A percentile compares a stretch with the other conserved stretches of the same genome.
These are phyloP conservation scores for Charina bottae DNA, from an alignment of 2,113 vertebrate genomes.

Conservation along the genomic window DNA sequence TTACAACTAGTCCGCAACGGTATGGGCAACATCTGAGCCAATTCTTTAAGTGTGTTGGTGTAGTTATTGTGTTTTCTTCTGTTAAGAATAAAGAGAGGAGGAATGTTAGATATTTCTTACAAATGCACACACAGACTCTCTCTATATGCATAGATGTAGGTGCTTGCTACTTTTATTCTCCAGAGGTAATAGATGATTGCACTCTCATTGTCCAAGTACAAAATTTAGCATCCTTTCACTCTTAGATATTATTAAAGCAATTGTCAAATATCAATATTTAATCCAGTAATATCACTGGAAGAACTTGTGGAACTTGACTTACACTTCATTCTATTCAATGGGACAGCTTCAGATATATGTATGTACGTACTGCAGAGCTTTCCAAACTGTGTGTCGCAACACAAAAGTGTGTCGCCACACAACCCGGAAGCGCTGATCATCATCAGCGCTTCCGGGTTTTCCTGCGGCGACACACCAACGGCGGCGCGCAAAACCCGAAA, in stretches of 20 bases:
- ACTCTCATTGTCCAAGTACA: neutral
- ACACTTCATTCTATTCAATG: neutral
- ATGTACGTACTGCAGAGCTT: no score
- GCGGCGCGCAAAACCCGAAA: no score
- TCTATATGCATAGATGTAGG: no score
- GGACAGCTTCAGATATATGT: neutral
- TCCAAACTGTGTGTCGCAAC: no score
- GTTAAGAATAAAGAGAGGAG: neutral
- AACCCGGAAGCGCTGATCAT: no score
- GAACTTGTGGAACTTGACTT: neutral
- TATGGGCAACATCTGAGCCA: constrained; percentile 25
- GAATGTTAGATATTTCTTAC: neutral
- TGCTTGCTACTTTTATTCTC: neutral
- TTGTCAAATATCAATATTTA: neutral
- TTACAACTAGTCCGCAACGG: constrained; percentile 7
- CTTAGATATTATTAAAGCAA: neutral
- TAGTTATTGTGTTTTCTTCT: constrained; percentile 7
- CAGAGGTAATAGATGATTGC: neutral
- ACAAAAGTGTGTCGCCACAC: no score
- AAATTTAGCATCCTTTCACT: neutral
- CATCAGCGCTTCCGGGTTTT: no score
- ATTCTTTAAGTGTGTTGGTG: constrained; percentile 11
- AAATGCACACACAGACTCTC: neutral
- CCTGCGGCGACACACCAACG: no score
- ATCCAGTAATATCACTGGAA: neutral